A percentile compares a stretch with the other conserved stretches of the same genome.
Evolutionary conservation across 2,113 vertebrate genomes (phyloP).

Genomic region (Oxyura jamaicensis): DNA sequence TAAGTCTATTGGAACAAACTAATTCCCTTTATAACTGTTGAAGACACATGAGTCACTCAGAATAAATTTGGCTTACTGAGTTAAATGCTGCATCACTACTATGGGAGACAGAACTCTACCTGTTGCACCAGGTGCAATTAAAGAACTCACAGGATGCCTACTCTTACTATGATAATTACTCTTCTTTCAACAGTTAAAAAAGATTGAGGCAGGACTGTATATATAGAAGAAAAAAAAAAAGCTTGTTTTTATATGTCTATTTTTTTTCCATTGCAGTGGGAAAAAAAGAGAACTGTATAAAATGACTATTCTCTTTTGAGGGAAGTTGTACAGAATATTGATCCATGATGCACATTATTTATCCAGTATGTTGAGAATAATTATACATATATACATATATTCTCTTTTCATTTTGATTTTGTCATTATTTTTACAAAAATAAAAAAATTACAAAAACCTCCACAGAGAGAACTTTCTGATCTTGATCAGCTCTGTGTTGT

Average conservation of each 20-base stretch:
- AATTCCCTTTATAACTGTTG: constrained; percentile 16
- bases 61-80: constrained; percentile 10
- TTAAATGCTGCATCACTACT: constrained; percentile 28
- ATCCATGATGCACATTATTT: not conserved
- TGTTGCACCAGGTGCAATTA: constrained; percentile 6
- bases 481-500: not conserved
- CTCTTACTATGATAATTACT: not conserved
- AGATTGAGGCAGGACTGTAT: not conserved
- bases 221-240: not conserved
- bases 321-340: not conserved
- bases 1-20: not conserved
- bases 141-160: not conserved
- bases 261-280: not conserved
- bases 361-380: not conserved
- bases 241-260: not conserved
- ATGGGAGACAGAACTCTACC: not conserved
- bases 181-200: constrained; percentile 21
- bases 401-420: not conserved
- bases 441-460: not conserved
- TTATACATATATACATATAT: not conserved
- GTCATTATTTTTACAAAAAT: not conserved
- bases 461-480: not conserved
- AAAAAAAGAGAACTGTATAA: not conserved
- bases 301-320: not conserved
- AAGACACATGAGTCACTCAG: constrained; percentile 38